Percentiles rank a stretch among this genome's conserved stretches.
Conservation (phyloP, 2,797 vertebrate species). For the Sebastolobus alascanus region DNA sequence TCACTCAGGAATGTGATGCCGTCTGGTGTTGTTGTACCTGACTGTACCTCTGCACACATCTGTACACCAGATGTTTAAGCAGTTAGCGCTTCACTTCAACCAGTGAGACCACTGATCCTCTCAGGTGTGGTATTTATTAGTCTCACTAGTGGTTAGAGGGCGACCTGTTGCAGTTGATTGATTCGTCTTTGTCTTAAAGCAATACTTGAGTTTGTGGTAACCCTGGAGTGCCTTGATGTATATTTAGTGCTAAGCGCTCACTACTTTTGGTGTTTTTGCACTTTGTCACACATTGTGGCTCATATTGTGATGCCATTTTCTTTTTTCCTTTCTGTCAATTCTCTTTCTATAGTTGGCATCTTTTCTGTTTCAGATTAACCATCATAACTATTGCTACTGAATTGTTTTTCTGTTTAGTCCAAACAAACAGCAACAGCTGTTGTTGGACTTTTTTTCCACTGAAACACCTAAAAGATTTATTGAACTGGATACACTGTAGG, state of each 20-base stretch:
- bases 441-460: background rate
- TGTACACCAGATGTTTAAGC: conserved; percentile 69
- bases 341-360: background rate
- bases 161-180: conserved; percentile 15
- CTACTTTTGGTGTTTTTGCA: background rate
- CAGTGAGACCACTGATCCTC: conserved; percentile 20
- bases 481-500: background rate
- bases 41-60: conserved; percentile 51
- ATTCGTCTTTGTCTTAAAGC: background rate
- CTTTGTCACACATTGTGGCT: background rate
- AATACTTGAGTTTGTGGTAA: background rate
- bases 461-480: background rate
- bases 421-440: conserved; percentile 1
- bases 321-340: background rate
- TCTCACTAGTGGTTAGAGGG: conserved; percentile 5
- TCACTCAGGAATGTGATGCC: conserved; percentile 54
- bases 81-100: conserved; percentile 9
- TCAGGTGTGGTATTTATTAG: conserved; percentile 58
- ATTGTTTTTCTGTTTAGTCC: background rate
- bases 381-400: background rate
- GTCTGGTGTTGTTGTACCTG: conserved; percentile 53
- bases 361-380: background rate
- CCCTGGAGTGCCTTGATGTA: background rate
- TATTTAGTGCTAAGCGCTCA: background rate
- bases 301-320: background rate